Percentiles rank a stretch among this genome's conserved stretches.
Evolutionary conservation across 2,113 vertebrate genomes (phyloP).

Genomic region (Kryptolebias marmoratus): DNA sequence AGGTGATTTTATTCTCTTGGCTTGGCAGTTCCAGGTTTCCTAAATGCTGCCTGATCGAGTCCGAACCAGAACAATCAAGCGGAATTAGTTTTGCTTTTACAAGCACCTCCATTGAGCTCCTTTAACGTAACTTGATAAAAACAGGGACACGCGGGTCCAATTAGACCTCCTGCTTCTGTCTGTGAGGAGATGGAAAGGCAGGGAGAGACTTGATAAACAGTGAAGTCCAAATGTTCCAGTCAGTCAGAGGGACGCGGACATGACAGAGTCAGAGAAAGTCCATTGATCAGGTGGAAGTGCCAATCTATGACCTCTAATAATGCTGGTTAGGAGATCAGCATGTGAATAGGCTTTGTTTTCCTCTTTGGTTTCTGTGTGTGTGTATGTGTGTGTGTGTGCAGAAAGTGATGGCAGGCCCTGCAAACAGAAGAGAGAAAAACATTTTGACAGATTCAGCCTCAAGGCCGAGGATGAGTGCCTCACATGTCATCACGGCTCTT

Average conservation of each 20-base stretch:
- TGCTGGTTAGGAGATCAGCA: constrained; percentile 35
- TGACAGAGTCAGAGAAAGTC: constrained; percentile 46
- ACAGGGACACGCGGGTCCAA: constrained; percentile 63
- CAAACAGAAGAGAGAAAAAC: constrained; percentile 61
- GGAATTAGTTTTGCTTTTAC: constrained; percentile 51
- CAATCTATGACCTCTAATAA: constrained; percentile 25
- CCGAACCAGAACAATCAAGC: constrained; percentile 63
- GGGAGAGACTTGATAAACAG: constrained; percentile 5
- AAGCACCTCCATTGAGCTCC: constrained; percentile 35
- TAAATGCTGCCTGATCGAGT: constrained; percentile 63
- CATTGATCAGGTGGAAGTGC: constrained; percentile 16
- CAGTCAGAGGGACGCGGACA: constrained; percentile 32
- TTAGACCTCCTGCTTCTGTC: constrained; percentile 60
- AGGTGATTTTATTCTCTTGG: constrained; percentile 50
- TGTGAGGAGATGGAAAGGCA: constrained; percentile 14
- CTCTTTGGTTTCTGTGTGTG: constrained; percentile 5
- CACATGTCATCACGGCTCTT: constrained; percentile 62
- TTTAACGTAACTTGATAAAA: constrained; percentile 50
- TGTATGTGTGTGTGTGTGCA: constrained; percentile 29
- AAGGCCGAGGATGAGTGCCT: constrained; percentile 67
- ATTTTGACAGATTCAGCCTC: constrained; percentile 78
- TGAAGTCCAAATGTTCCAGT: constrained; percentile 37
- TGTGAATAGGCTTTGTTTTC: constrained; percentile 33
- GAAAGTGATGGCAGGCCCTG: constrained; percentile 36
- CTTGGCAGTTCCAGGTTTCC: constrained; percentile 39